A percentile compares a stretch with the other conserved stretches of the same genome.
Evolutionary conservation across 2,888 invertebrate species (phyloP).

Genomic region (Lucinisca nassula): DNA sequence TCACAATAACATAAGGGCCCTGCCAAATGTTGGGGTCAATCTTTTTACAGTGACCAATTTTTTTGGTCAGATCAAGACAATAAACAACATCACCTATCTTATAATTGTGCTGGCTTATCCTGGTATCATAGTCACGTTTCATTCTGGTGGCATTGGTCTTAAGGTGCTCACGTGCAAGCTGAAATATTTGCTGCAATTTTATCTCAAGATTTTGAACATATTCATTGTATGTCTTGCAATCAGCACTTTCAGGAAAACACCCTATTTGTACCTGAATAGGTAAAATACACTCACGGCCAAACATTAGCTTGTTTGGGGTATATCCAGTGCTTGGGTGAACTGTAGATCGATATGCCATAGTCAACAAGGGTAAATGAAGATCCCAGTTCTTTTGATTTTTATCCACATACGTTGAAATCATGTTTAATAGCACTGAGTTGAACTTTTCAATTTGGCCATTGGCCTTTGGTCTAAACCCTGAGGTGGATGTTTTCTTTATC

Average conservation of each 20-base stretch:
- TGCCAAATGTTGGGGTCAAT: conserved; percentile 30
- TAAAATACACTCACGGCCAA: conserved; percentile 18
- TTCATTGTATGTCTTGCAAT: background rate
- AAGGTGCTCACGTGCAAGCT: background rate
- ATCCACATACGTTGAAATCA: conserved; percentile 24
- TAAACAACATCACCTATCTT: conserved; percentile 25
- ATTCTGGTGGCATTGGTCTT: conserved; percentile 14
- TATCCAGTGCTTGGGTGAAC: conserved; percentile 34
- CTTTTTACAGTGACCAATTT: conserved; percentile 26
- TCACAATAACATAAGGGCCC: conserved; percentile 21
- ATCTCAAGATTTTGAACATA: background rate
- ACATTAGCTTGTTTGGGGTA: conserved; percentile 29
- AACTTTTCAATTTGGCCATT: conserved; percentile 28
- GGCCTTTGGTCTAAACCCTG: background rate
- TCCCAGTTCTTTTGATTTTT: conserved; percentile 38
- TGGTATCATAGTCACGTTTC: conserved; percentile 28
- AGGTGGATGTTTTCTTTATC: conserved; percentile 10
- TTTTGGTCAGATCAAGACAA: background rate
- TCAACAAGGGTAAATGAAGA: conserved; percentile 8
- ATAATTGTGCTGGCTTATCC: conserved; percentile 11
- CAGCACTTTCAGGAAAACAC: background rate
- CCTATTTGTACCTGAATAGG: conserved; percentile 17
- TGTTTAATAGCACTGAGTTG: conserved; percentile 22
- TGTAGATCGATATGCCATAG: conserved; percentile 15
- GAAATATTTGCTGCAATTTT: background rate